Evolutionary conservation across 2,797 vertebrate species (phyloP).

Genomic region (Chrysocyon brachyurus): DNA sequence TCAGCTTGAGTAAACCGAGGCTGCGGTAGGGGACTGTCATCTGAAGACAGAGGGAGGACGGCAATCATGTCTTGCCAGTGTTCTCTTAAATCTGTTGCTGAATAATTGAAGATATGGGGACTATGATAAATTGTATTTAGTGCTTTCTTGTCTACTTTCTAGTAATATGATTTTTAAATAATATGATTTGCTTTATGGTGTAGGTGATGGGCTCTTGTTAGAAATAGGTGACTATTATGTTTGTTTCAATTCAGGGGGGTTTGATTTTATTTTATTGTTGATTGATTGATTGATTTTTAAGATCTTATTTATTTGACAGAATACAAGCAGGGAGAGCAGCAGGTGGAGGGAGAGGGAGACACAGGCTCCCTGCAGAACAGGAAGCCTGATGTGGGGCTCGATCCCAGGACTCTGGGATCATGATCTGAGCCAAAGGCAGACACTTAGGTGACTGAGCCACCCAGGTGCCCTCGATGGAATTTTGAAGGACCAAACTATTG

Average conservation of each 20-base stretch:
- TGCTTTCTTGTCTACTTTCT: background rate
- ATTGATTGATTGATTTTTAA: too few species aligned
- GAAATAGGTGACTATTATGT: background rate
- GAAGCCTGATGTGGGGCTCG: too few species aligned
- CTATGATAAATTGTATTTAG: background rate
- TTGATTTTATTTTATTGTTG: too few species aligned
- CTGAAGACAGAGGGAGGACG: background rate
- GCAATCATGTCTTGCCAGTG: background rate
- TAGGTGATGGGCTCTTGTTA: background rate
- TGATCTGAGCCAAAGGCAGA: too few species aligned
- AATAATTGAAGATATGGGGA: background rate
- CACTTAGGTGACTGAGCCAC: too few species aligned
- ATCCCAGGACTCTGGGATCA: too few species aligned
- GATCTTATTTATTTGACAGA: too few species aligned
- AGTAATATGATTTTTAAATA: slow-evolving; percentile 16
- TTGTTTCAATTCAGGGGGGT: background rate
- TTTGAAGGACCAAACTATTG: background rate
- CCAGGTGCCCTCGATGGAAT: background rate
- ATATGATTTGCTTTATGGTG: background rate
- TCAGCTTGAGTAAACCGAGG: background rate
- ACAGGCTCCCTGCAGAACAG: too few species aligned
- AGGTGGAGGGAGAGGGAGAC: too few species aligned
- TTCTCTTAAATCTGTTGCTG: background rate
- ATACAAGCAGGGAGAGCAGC: too few species aligned
- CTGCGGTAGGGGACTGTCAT: accelerated